These are phyloP conservation scores for Pionites leucogaster DNA, from an alignment of 2,113 vertebrate species.

Conservation along the genomic window DNA sequence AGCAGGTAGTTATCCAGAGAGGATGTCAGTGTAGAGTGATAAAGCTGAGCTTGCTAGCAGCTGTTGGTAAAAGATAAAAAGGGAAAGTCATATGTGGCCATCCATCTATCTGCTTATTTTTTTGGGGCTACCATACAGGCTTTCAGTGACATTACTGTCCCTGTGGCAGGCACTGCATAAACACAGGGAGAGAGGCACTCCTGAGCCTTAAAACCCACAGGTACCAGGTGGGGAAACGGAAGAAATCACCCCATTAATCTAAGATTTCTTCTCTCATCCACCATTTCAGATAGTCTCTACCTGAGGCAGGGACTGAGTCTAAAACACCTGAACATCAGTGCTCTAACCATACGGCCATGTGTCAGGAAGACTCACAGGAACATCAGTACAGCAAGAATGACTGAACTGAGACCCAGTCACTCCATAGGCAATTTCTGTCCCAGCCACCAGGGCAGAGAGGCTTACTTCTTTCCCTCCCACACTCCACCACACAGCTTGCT, in stretches of 20 bases:
- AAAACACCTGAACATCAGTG: not conserved
- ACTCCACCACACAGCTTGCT: not conserved
- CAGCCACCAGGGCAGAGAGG: not conserved
- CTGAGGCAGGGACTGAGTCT: not conserved
- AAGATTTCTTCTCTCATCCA: not conserved
- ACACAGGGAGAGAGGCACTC: not conserved
- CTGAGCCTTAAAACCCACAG: not conserved
- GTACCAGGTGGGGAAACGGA: not conserved
- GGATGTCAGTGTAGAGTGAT: not conserved
- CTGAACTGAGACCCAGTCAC: not conserved
- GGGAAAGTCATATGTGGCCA: rapidly evolving
- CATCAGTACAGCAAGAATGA: not conserved
- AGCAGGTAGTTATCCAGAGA: not conserved
- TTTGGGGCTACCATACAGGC: not conserved
- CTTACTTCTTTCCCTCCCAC: not conserved
- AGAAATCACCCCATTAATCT: not conserved
- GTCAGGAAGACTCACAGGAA: not conserved
- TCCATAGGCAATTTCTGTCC: not conserved
- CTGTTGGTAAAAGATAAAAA: not conserved
- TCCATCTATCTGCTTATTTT: not conserved
- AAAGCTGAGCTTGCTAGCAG: not conserved
- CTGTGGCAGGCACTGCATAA: not conserved
- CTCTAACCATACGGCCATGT: not conserved
- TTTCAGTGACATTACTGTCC: not conserved
- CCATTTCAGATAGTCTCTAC: not conserved